Evolutionary conservation across 2,888 invertebrate genomes (phyloP), one percentile per base, ranked within the genome.

Genomic region (Hypomecis punctinalis): DNA sequence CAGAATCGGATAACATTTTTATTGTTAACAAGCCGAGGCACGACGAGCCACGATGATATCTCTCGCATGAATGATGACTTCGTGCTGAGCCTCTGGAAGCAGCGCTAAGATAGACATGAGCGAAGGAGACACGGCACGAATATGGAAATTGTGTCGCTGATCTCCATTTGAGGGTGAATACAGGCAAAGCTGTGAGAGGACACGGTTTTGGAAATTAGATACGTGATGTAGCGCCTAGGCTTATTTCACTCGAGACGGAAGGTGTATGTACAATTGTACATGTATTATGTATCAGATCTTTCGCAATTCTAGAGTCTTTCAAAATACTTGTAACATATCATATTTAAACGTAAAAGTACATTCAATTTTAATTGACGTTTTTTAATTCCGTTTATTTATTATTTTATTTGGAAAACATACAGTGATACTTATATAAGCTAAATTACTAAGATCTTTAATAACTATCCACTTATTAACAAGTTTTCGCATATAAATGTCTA

Each of bases 41-140:
- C 86, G 87, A 84, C 83, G 85, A 86, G 88, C 86, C 81, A 88
- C 89, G 92, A 93, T 93, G 91, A 90, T 93, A 93, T 93, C 93
- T 88, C 75, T 85, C 85, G 86, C 91, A 93, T 92, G 93, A 93
- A 93, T 91, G 93, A 93, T 93, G 91, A 90, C 90, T 92, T 93
- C 92, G 93, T 92, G 93, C 91, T 84, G 79, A 81, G 88, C 87
- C 89, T 87, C 85, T 89, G 85, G 88, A 88, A 89, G 86, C 85
- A 86, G 84, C 78, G 42, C 77, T 72, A 74, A 82, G 84, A 87
- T 89, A 87, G 86, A 84, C 87, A 82, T 82, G 82, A 84, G 81
- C 76, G 75, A 75, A 73, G 74, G 76, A 90, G 90, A 91, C 88
- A 86, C 76, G 88, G 84, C 90, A 91, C 88, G 89, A 90, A 86